These are phyloP conservation scores for Borostomias antarcticus DNA, from an alignment of 2,797 vertebrate genomes.

Conservation along the genomic window DNA sequence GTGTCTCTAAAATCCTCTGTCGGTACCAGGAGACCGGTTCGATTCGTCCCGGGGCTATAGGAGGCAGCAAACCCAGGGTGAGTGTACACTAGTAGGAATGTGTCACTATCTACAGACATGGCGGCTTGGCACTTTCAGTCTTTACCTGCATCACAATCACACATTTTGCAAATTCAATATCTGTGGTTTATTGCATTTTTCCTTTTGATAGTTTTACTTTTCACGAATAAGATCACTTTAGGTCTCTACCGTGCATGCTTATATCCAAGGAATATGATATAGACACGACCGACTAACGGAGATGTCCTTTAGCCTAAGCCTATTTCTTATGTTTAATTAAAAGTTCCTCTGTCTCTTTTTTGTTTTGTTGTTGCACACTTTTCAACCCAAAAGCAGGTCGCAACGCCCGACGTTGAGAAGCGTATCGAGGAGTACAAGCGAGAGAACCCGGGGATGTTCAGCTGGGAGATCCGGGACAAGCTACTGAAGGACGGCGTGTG, in stretches of 20 bases:
- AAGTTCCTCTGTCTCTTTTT: slow-evolving; percentile 16
- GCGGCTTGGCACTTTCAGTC: too few species aligned
- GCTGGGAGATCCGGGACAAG: slow-evolving; percentile 97
- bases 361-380: neutral
- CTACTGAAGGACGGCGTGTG: slow-evolving; percentile 97
- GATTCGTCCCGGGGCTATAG: slow-evolving; percentile 95
- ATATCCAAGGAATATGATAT: neutral
- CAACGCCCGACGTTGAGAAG: slow-evolving; percentile 97
- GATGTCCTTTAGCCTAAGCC: neutral
- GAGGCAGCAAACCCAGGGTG: slow-evolving; percentile 98
- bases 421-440: slow-evolving; percentile 98
- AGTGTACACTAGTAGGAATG: slow-evolving; percentile 70
- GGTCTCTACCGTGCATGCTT: neutral
- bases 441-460: slow-evolving; percentile 98
- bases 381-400: slow-evolving; percentile 87
- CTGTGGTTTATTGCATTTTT: neutral
- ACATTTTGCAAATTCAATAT: neutral
- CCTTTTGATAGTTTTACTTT: neutral
- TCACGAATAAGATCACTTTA: too few species aligned
- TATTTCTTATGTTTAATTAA: slow-evolving; percentile 17
- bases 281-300: neutral
- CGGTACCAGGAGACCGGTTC: slow-evolving; percentile 98
- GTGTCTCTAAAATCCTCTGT: slow-evolving; percentile 98
- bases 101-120: neutral
- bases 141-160: neutral